These are phyloP conservation scores for Brachymystax lenok DNA, from an alignment of 2,797 vertebrate genomes.

Conservation along the genomic window DNA sequence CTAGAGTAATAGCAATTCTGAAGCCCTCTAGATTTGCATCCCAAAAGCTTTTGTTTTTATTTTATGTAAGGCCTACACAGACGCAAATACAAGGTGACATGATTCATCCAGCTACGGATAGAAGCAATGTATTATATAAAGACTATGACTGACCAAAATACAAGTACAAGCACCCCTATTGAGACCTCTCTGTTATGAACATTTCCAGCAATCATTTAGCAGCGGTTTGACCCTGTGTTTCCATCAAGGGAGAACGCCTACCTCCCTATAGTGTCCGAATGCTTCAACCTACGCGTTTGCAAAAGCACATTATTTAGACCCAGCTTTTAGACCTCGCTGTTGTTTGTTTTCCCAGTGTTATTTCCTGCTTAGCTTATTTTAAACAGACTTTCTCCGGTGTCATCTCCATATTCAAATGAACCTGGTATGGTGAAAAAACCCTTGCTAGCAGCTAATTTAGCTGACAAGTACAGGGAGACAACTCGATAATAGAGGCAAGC, in stretches of 20 bases:
- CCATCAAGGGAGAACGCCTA: constrained; percentile 49
- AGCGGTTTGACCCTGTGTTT: constrained; percentile 23
- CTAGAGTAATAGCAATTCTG: not conserved
- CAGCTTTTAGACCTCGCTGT: constrained; percentile 7
- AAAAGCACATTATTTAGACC: constrained; percentile 6
- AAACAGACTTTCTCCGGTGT: constrained; percentile 52
- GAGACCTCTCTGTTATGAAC: constrained; percentile 59
- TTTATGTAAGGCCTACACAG: constrained; percentile 11
- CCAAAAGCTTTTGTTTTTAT: constrained; percentile 6
- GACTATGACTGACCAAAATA: constrained; percentile 36
- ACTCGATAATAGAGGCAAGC: constrained; percentile 60
- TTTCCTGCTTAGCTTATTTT: constrained; percentile 40
- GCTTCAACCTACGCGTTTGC: constrained; percentile 18
- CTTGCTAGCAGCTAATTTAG: constrained; percentile 63
- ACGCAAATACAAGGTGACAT: constrained; percentile 25
- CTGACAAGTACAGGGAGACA: constrained; percentile 50
- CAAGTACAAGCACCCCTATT: constrained; percentile 39
- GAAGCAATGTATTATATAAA: constrained; percentile 51
- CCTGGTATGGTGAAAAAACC: constrained; percentile 34
- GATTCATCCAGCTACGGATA: constrained; percentile 25
- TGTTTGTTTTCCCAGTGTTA: constrained; percentile 17
- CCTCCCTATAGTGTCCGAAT: constrained; percentile 28
- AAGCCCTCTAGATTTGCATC: not conserved
- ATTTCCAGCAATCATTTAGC: constrained; percentile 45
- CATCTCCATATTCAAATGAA: constrained; percentile 53